A percentile compares a stretch with the other conserved stretches of the same genome.
Evolutionary conservation across 2,888 invertebrate genomes (phyloP).

Genomic region (Sialis lutaria): DNA sequence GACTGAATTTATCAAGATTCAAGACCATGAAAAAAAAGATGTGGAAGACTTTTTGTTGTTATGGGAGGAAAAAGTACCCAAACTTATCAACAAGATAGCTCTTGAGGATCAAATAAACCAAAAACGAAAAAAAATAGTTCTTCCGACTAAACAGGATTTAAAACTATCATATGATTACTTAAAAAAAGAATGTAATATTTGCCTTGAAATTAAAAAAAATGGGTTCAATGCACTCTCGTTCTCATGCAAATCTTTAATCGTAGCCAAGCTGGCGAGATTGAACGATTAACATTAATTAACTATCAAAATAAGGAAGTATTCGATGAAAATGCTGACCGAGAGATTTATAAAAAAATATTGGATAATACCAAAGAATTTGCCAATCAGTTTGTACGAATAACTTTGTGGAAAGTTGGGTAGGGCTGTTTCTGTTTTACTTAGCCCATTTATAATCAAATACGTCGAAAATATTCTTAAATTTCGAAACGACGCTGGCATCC

Average conservation of each 20-base stretch:
- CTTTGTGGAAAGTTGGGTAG: background rate
- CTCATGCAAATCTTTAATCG: background rate
- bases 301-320: slow-evolving; percentile 2
- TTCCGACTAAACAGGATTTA: slow-evolving; percentile 5
- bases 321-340: background rate
- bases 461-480: too few species aligned
- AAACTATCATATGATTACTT: background rate
- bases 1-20: slow-evolving; percentile 3
- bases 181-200: too few species aligned
- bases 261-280: slow-evolving; percentile 4
- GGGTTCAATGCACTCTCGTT: background rate
- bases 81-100: too few species aligned
- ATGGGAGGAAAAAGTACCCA: too few species aligned
- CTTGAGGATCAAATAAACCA: slow-evolving; percentile 2
- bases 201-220: slow-evolving; percentile 1
- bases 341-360: background rate
- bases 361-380: background rate
- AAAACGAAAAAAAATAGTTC: slow-evolving; percentile 3
- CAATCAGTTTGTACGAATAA: background rate
- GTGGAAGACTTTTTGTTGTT: too few species aligned
- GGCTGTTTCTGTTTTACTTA: too few species aligned
- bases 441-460: too few species aligned
- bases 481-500: too few species aligned
- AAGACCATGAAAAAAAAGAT: too few species aligned
- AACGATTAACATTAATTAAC: slow-evolving; percentile 1